These are phyloP conservation scores for Ophion ellenae DNA, from an alignment of 2,888 invertebrate genomes.

Conservation along the genomic window DNA sequence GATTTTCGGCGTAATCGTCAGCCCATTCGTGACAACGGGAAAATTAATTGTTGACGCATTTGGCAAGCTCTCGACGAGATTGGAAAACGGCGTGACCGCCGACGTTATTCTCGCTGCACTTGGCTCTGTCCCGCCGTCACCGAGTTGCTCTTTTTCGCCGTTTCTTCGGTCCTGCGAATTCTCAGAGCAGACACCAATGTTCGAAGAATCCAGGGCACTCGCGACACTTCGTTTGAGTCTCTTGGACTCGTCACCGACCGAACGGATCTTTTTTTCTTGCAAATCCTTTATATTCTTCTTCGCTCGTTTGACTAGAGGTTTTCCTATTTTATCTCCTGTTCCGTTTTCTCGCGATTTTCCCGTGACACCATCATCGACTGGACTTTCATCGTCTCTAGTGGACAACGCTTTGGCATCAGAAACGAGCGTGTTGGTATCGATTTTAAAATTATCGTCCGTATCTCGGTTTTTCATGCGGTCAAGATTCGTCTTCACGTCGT, in stretches of 20 bases:
- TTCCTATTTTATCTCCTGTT: conserved; percentile 12
- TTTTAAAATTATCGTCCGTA: neutral
- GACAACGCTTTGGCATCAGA: neutral
- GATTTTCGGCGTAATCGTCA: conserved; percentile 22
- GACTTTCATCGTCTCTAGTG: conserved; percentile 9
- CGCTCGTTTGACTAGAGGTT: conserved; percentile 7
- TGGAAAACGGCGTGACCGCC: conserved; percentile 26
- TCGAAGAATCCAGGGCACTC: conserved; percentile 22
- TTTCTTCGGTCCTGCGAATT: conserved; percentile 21
- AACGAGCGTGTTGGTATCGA: neutral
- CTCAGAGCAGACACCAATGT: neutral
- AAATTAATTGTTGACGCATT: conserved; percentile 76
- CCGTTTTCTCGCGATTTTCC: neutral
- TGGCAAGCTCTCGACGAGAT: conserved; percentile 70
- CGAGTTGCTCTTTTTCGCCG: conserved; percentile 24
- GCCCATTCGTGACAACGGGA: conserved; percentile 17
- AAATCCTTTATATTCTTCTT: conserved; percentile 39
- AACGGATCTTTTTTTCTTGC: neutral
- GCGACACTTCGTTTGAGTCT: conserved; percentile 28
- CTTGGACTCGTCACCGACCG: conserved; percentile 18
- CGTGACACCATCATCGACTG: neutral
- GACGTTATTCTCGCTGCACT: conserved; percentile 10
- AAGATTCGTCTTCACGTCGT: neutral
- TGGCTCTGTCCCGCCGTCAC: conserved; percentile 4
- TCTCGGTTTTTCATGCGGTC: neutral